These are phyloP conservation scores for Tiliacea citrago DNA, from an alignment of 2,888 invertebrate genomes.

Conservation along the genomic window DNA sequence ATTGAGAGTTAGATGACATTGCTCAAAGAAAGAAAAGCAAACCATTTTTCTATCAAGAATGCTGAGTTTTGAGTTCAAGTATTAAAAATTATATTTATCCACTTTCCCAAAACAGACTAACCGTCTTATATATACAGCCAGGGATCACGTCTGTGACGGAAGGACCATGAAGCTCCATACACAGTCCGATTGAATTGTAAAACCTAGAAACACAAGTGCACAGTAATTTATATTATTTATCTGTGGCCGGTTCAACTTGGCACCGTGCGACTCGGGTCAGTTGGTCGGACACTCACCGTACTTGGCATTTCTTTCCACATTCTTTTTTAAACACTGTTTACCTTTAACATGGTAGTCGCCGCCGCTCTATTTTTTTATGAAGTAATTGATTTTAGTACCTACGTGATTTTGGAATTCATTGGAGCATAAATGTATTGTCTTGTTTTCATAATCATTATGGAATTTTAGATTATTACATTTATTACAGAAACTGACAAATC, in stretches of 20 bases:
- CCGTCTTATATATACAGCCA: not conserved
- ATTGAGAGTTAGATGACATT: not conserved
- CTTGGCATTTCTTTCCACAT: conserved; percentile 65
- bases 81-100: not conserved
- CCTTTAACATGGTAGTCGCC: conserved; percentile 28
- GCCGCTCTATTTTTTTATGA: conserved; percentile 1
- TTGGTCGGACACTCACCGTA: conserved; percentile 40
- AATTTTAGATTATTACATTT: not conserved
- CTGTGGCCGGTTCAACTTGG: conserved; percentile 59
- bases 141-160: conserved; percentile 52
- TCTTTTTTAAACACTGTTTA: conserved; percentile 46
- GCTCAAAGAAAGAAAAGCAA: not conserved
- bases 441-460: not conserved
- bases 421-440: not conserved
- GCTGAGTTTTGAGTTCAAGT: too few species aligned
- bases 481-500: not conserved
- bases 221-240: conserved; percentile 35
- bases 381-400: too few species aligned
- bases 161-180: conserved; percentile 60
- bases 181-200: conserved; percentile 56
- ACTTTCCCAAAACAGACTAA: not conserved
- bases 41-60: not conserved
- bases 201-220: conserved; percentile 49
- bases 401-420: not conserved
- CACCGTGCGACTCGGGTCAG: conserved; percentile 6